Evolutionary conservation across 2,797 vertebrate genomes (phyloP).

Genomic region (Taeniopygia guttata): DNA sequence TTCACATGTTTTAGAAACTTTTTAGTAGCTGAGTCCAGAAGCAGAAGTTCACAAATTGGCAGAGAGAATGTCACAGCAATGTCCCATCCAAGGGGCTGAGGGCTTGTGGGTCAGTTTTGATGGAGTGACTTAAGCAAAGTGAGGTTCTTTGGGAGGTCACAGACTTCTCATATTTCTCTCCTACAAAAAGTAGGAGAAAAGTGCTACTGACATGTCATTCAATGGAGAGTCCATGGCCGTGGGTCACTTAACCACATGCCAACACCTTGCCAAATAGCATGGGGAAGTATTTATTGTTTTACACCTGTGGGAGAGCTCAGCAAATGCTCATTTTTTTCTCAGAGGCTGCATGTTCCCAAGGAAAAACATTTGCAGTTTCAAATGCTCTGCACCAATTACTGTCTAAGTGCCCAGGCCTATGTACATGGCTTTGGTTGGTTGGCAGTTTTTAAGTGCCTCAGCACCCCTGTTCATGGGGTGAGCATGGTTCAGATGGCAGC

Average conservation of each 20-base stretch:
- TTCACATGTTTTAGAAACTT: not conserved
- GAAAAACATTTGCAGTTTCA: not conserved
- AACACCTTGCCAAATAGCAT: not conserved
- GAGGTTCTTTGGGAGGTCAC: fast-evolving
- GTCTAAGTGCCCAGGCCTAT: too few species aligned
- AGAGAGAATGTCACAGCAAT: not conserved
- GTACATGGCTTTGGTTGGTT: fast-evolving
- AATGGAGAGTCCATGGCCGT: not conserved
- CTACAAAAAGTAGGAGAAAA: not conserved
- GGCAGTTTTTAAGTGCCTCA: not conserved
- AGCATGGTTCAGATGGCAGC: not conserved
- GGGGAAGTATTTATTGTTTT: not conserved
- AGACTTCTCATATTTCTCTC: not conserved
- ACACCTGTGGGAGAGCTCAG: not conserved
- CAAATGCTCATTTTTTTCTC: not conserved
- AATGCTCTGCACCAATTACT: not conserved
- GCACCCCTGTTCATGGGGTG: not conserved
- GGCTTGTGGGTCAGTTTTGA: not conserved
- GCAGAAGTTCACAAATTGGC: not conserved
- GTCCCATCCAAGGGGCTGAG: not conserved
- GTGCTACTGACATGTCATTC: not conserved
- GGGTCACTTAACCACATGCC: not conserved
- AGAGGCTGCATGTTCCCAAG: not conserved
- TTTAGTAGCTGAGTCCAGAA: not conserved
- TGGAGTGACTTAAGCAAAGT: not conserved